Percentiles rank a stretch among this genome's conserved stretches.
Conservation (phyloP, 1,140 invertebrate species). For the Amyelois transitella region DNA sequence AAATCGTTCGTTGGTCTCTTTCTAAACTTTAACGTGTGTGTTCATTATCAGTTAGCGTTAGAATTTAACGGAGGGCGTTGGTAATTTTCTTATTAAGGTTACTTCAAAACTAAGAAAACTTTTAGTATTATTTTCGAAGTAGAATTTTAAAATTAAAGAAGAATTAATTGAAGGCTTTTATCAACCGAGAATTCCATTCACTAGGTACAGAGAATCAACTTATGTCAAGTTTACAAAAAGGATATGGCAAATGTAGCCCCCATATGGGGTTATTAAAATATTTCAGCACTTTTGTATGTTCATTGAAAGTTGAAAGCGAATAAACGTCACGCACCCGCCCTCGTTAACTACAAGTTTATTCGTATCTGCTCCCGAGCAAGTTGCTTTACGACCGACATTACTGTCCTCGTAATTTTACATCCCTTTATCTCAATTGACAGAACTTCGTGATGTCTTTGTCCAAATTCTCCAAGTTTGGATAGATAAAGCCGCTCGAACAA, state of each 20-base stretch:
- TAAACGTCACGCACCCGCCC: conserved; percentile 2
- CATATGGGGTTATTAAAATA: conserved; percentile 1
- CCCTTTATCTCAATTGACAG: conserved; percentile 61
- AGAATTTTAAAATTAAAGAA: too few relatives aligned
- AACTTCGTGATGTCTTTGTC: conserved; percentile 58
- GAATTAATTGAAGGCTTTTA: too few relatives aligned
- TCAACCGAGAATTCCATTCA: too few relatives aligned
- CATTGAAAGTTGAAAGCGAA: conserved; percentile 4
- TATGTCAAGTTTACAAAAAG: too few relatives aligned
- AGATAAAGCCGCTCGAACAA: conserved; percentile 39
- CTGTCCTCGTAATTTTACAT: conserved; percentile 59
- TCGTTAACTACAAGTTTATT: conserved; percentile 25
- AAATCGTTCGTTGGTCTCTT: too few relatives aligned
- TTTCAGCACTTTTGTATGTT: background rate
- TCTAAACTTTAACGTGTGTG: too few relatives aligned
- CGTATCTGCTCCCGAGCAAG: conserved; percentile 16
- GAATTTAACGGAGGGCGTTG: too few relatives aligned
- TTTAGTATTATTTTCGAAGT: too few relatives aligned
- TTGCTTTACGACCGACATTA: conserved; percentile 48
- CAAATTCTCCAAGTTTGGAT: conserved; percentile 34
- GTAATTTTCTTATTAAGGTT: too few relatives aligned
- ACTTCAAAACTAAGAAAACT: too few relatives aligned
- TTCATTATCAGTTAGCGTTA: too few relatives aligned
- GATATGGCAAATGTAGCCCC: background rate
- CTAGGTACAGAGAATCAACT: too few relatives aligned